These are phyloP conservation scores for Loris lydekkerianus DNA, from an alignment of 2,797 vertebrate species.

Conservation along the genomic window DNA sequence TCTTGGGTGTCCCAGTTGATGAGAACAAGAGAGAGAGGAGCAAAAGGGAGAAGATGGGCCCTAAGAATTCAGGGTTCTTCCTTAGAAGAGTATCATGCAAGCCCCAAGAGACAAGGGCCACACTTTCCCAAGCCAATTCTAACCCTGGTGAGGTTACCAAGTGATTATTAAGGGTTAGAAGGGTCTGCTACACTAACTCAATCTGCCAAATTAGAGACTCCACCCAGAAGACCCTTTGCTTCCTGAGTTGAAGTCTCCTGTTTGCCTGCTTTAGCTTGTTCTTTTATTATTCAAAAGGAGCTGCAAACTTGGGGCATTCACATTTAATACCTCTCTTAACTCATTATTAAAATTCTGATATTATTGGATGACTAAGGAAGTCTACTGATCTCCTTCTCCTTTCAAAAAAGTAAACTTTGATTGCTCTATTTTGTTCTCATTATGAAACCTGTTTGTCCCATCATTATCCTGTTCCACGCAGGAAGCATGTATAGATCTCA, in stretches of 20 bases:
- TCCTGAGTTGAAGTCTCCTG: neutral
- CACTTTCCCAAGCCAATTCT: neutral
- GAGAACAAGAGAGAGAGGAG: conserved; percentile 12
- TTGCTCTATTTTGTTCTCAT: neutral
- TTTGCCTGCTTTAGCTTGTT: neutral
- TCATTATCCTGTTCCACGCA: neutral
- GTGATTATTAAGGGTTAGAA: neutral
- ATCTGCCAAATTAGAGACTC: neutral
- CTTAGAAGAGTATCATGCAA: neutral
- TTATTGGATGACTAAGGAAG: neutral
- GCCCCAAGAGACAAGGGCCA: neutral
- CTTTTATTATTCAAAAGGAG: conserved; percentile 46
- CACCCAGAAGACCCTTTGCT: neutral
- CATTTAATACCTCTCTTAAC: neutral
- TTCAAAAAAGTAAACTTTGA: neutral
- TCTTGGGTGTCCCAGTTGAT: neutral
- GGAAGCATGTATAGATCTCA: neutral
- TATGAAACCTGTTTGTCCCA: neutral
- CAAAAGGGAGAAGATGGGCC: conserved; percentile 2
- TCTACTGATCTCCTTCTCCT: neutral
- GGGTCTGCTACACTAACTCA: neutral
- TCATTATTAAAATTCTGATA: conserved; percentile 6
- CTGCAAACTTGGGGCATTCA: neutral
- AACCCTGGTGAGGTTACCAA: neutral
- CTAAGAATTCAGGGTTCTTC: neutral